Percentiles rank a stretch among this genome's conserved stretches.
Conservation (phyloP, 2,113 vertebrate genomes). For the Pagrus major region DNA sequence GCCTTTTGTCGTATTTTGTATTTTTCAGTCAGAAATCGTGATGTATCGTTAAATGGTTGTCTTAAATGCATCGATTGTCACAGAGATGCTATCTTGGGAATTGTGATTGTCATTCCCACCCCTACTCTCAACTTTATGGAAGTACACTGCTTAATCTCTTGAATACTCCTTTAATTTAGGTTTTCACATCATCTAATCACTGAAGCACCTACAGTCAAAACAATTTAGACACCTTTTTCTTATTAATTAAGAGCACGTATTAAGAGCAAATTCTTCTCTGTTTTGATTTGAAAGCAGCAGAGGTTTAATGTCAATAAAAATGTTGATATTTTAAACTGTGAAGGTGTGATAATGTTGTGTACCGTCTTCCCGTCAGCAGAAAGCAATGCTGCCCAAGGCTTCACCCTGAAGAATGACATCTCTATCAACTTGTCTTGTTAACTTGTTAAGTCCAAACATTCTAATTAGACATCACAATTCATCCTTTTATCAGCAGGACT, state of each 20-base stretch:
- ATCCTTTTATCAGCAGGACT: slow-evolving; percentile 31
- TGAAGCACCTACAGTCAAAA: not conserved
- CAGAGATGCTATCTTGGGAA: no score
- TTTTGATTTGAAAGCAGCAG: not conserved
- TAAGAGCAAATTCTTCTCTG: no score
- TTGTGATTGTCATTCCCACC: no score
- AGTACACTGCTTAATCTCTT: not conserved
- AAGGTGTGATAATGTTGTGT: not conserved
- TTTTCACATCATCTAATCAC: not conserved
- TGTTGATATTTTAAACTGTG: not conserved
- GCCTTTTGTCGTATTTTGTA: no score
- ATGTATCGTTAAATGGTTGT: no score
- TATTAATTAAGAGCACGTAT: not conserved
- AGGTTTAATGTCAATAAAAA: not conserved
- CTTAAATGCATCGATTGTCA: no score
- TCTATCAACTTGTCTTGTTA: slow-evolving; percentile 32
- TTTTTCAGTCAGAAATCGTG: no score
- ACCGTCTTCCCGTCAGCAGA: not conserved
- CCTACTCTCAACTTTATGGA: not conserved
- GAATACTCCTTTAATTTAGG: not conserved
- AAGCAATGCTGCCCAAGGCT: not conserved
- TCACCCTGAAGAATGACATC: slow-evolving; percentile 6
- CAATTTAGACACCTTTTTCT: not conserved
- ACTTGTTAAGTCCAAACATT: slow-evolving; percentile 30
- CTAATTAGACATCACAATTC: slow-evolving; percentile 29